Evolutionary conservation across 2,113 vertebrate species (phyloP).

Genomic region (Callorhinus ursinus): DNA sequence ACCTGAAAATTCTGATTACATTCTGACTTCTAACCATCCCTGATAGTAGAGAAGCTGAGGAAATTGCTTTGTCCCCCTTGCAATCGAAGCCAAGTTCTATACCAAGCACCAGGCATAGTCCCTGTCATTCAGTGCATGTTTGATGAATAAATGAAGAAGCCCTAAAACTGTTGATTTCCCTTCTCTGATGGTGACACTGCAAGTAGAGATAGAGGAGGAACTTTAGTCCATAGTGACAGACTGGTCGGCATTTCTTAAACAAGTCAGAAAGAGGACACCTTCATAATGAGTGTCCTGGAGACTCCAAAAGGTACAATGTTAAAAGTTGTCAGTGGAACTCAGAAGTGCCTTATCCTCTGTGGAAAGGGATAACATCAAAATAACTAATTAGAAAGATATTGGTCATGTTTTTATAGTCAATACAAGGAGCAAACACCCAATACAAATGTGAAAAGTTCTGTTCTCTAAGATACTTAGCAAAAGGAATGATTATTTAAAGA

Average conservation of each 20-base stretch:
- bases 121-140: background rate
- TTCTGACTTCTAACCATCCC: background rate
- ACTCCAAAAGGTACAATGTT: background rate
- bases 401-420: background rate
- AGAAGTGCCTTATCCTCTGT: background rate
- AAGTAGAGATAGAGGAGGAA: background rate
- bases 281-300: background rate
- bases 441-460: background rate
- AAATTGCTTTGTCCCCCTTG: background rate
- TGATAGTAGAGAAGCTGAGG: background rate
- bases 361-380: background rate
- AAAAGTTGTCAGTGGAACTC: background rate
- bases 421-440: background rate
- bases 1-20: constrained; percentile 4
- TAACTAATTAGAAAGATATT: constrained; percentile 2
- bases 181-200: background rate
- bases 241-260: background rate
- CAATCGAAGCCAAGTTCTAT: background rate
- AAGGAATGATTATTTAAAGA: background rate
- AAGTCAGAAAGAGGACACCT: background rate
- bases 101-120: background rate
- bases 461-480: constrained; percentile 5
- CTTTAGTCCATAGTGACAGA: background rate
- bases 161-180: background rate
- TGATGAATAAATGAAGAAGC: background rate